Percentiles rank a stretch among this genome's conserved stretches.
These are phyloP conservation scores for Eumerus sabulonum DNA, from an alignment of 2,888 invertebrate species.

Conservation along the genomic window DNA sequence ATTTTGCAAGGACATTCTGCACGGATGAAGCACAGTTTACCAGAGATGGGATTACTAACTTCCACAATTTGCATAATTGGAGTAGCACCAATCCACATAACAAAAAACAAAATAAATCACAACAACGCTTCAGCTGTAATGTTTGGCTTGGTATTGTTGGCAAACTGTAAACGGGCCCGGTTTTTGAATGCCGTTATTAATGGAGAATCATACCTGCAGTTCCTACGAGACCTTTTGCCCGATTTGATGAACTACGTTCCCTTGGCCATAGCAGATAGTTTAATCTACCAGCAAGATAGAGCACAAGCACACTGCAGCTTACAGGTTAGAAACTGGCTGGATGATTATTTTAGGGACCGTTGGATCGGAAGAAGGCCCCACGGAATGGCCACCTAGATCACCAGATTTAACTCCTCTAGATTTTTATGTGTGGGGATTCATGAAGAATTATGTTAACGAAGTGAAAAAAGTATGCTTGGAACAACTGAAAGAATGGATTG, in stretches of 20 bases:
- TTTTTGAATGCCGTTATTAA: slow-evolving; percentile 4
- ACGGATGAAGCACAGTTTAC: slow-evolving; percentile 5
- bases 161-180: slow-evolving; percentile 4
- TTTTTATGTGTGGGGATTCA: slow-evolving; percentile 6
- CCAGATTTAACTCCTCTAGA: slow-evolving; percentile 6
- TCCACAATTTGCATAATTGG: slow-evolving; percentile 3
- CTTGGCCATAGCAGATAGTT: slow-evolving; percentile 2
- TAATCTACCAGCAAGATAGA: slow-evolving; percentile 3
- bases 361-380: slow-evolving; percentile 4
- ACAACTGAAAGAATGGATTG: slow-evolving; percentile 2
- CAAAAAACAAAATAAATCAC: slow-evolving; percentile 1
- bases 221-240: slow-evolving; percentile 1
- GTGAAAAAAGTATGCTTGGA: not conserved
- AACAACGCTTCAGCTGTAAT: slow-evolving; percentile 2
- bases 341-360: not conserved
- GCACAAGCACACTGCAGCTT: slow-evolving; percentile 1
- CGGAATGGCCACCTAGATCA: slow-evolving; percentile 4
- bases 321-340: not conserved
- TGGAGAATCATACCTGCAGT: slow-evolving; percentile 2
- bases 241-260: not conserved
- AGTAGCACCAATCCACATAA: slow-evolving; percentile 2
- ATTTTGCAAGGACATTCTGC: not conserved
- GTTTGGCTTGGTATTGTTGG: slow-evolving; percentile 6
- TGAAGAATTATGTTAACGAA: slow-evolving; percentile 4
- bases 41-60: slow-evolving; percentile 4